These are phyloP conservation scores for Pithys albifrons DNA, from an alignment of 2,113 vertebrate genomes.

Conservation along the genomic window DNA sequence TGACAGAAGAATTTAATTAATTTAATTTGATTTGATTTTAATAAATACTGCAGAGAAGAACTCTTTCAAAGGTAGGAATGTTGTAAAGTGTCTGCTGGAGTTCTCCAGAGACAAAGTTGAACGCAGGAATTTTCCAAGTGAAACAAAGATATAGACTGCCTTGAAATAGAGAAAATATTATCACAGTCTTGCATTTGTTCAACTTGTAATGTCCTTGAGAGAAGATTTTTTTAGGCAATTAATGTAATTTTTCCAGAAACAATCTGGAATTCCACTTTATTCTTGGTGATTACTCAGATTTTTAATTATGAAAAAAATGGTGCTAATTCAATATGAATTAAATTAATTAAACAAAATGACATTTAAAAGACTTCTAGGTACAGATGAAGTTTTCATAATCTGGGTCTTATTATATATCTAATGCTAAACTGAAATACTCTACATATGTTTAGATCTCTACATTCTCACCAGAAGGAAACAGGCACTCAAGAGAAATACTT, in stretches of 20 bases:
- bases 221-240: background rate
- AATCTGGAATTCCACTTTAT: background rate
- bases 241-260: background rate
- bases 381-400: background rate
- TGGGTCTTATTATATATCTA: background rate
- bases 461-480: background rate
- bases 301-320: background rate
- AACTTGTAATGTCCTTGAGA: background rate
- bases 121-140: background rate
- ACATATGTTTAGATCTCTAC: rapidly evolving
- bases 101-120: background rate
- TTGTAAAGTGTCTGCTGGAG: background rate
- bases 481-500: background rate
- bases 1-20: background rate
- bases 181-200: background rate
- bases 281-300: background rate
- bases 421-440: background rate
- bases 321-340: background rate
- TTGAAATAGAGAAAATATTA: background rate
- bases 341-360: background rate
- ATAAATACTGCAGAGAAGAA: background rate
- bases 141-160: background rate
- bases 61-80: background rate
- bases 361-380: background rate
- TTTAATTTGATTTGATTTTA: background rate